Percentiles rank a stretch among this genome's conserved stretches.
Conservation (phyloP, 2,888 invertebrate genomes). For the Scaptomyza cyrtandrae region DNA sequence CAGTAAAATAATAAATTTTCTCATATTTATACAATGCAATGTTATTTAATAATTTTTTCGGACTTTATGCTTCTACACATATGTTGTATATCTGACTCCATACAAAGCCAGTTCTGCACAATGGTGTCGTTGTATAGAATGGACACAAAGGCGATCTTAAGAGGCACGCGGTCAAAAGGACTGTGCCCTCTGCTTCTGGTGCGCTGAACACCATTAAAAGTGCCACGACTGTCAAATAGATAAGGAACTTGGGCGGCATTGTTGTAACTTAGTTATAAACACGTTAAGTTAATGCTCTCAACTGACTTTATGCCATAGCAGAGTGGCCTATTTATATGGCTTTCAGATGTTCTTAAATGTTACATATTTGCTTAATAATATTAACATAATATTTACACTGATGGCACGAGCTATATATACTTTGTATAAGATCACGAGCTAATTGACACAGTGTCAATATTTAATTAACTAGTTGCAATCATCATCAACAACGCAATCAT, state of each 20-base stretch:
- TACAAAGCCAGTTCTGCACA: neutral
- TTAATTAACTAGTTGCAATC: neutral
- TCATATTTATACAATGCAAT: slow-evolving; percentile 15
- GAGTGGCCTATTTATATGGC: slow-evolving; percentile 25
- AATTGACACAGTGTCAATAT: slow-evolving; percentile 23
- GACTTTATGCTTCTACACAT: neutral
- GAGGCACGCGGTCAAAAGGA: slow-evolving; percentile 5
- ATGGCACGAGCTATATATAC: slow-evolving; percentile 7
- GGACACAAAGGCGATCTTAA: slow-evolving; percentile 29
- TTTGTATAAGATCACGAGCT: slow-evolving; percentile 2
- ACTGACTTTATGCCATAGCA: neutral
- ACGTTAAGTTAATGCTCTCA: neutral
- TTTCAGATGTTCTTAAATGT: neutral
- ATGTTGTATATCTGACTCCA: neutral
- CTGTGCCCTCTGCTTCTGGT: slow-evolving; percentile 27
- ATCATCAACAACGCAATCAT: neutral
- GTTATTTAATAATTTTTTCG: slow-evolving; percentile 4
- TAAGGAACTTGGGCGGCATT: slow-evolving; percentile 39
- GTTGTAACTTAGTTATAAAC: neutral
- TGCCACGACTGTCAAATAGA: slow-evolving; percentile 27
- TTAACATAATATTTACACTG: slow-evolving; percentile 28
- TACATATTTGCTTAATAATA: neutral
- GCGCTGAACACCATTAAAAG: slow-evolving; percentile 14
- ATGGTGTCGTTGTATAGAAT: slow-evolving; percentile 15
- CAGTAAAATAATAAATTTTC: neutral